Base-by-base conservation (phyloP, 92 coral and sea anemone genomes). In the Umimayanthus kanabou region DNA sequence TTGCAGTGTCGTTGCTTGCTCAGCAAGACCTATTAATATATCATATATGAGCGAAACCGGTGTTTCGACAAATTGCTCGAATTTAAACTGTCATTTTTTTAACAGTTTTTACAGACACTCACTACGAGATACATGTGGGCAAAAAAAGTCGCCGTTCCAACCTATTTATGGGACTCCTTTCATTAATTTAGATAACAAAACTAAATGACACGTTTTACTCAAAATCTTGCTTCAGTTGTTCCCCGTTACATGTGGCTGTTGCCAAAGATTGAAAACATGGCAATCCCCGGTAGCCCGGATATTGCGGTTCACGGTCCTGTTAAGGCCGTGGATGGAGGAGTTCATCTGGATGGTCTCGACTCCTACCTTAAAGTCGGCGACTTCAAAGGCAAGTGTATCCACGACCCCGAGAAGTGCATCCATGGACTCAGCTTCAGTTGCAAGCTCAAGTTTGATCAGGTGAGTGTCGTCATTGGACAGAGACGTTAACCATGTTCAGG, bases 171-270 rank as follows among this genome's bases (percentile, higher is more conserved):
- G 53, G 6, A 8, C 14, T 47, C 8, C 11, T 47, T 11, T 47
- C 53, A 47, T 11, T 47, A 47, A 6, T 47, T 47, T 47, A 10
- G 53, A 6, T 47, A 9, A 18, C 18, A 53, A 1, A 1, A 25
- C 69, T 23, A 20, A 20, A 61, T 61, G 9, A 28, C 64, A 33
- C 80, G 11, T 47, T 39, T 3, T 42, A 77, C 61, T 15, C 49
- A 15, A 40, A 50, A 18, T 29, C 72, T 7, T 26, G 30, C 71
- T 67, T 53, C 58, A 97, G 99, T 97, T 76, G 92, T 92, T 66
- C 98, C 99, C 9, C 95, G 99, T 11, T 97, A 97, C 89, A 93
- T 94, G 88, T 97, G 99, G 99, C 95, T 97, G 29, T 71, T 97
- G 16, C 95, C 99, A 11, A 93, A 91, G 82, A 92, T 97, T 57